A percentile compares a stretch with the other conserved stretches of the same genome.
Conservation (phyloP, 1,140 invertebrate genomes). For the Drosophila tristis region DNA sequence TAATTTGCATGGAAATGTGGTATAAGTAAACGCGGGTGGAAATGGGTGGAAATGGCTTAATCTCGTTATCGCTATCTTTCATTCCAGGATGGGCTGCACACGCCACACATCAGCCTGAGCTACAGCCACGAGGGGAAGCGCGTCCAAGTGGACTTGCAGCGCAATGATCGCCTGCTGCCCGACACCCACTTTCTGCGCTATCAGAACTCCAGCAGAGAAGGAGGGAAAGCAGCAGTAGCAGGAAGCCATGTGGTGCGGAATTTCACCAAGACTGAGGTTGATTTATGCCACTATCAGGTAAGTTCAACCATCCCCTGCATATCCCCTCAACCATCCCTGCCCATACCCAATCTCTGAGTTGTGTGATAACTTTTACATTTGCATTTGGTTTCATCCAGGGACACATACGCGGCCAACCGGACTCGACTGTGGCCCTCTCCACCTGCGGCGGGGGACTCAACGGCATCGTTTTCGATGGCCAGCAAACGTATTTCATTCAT, state of each 20-base stretch:
- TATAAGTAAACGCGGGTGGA: slow-evolving; percentile 31
- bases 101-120: slow-evolving; percentile 88
- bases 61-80: slow-evolving; percentile 33
- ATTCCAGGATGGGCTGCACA: slow-evolving; percentile 89
- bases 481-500: slow-evolving; percentile 91
- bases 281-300: slow-evolving; percentile 84
- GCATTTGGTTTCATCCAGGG: slow-evolving; percentile 85
- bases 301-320: slow-evolving; percentile 18
- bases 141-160: slow-evolving; percentile 89
- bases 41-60: slow-evolving; percentile 51
- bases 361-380: slow-evolving; percentile 11
- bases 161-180: slow-evolving; percentile 91
- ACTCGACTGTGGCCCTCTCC: slow-evolving; percentile 94
- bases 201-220: slow-evolving; percentile 86
- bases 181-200: slow-evolving; percentile 90
- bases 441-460: slow-evolving; percentile 92
- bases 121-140: slow-evolving; percentile 88
- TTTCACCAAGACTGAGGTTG: slow-evolving; percentile 84
- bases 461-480: slow-evolving; percentile 93
- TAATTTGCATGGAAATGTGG: slow-evolving; percentile 62
- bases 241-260: slow-evolving; percentile 85
- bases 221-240: slow-evolving; percentile 79
- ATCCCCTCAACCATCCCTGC: neutral
- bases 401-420: slow-evolving; percentile 87
- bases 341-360: neutral